Conservation (phyloP, 1,140 invertebrate species). For the Episyrphus balteatus region DNA sequence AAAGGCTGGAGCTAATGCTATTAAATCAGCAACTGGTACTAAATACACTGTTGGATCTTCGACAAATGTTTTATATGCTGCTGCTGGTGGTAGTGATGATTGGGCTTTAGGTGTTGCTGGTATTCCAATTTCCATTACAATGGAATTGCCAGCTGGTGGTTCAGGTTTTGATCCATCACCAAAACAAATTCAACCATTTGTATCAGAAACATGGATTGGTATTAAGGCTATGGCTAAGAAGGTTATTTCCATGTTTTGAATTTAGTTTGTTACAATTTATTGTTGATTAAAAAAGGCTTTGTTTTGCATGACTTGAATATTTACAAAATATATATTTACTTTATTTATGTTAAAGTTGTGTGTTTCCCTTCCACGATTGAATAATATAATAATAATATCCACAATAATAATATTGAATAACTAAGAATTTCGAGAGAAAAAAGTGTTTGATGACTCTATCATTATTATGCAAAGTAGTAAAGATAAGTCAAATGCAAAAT, state of each 20-base stretch:
- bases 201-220: constrained; percentile 58
- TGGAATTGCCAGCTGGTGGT: constrained; percentile 54
- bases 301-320: constrained; percentile 26
- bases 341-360: not conserved
- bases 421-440: too few species aligned
- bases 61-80: constrained; percentile 40
- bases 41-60: constrained; percentile 48
- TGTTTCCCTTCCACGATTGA: too few species aligned
- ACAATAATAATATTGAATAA: too few species aligned
- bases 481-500: too few species aligned
- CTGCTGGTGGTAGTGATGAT: constrained; percentile 44
- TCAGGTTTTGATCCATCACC: constrained; percentile 52
- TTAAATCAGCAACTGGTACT: constrained; percentile 33
- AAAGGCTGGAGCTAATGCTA: constrained; percentile 24
- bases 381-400: too few species aligned
- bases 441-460: too few species aligned
- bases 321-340: not conserved
- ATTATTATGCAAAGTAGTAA: too few species aligned
- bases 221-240: constrained; percentile 24
- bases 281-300: constrained; percentile 64
- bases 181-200: constrained; percentile 43
- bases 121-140: constrained; percentile 48
- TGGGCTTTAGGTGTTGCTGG: constrained; percentile 46
- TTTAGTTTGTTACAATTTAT: constrained; percentile 48
- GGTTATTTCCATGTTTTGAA: too few species aligned